Evolutionary conservation across 2,113 vertebrate species (phyloP).

Genomic region (Platysternon megacephalum): DNA sequence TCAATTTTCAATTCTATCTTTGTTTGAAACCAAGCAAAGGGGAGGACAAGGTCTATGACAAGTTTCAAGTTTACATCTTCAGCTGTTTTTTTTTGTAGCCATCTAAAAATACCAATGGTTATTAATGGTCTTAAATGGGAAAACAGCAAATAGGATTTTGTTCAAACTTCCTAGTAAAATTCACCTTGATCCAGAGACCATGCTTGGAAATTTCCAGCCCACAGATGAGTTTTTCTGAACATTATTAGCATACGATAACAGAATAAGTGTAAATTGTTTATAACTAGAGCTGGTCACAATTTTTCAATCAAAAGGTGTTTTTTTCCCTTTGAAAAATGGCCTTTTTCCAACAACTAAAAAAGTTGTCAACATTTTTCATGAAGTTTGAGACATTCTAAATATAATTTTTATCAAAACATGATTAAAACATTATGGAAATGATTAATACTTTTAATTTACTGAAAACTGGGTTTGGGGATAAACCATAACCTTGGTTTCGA

Average conservation of each 20-base stretch:
- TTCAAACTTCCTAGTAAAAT: neutral
- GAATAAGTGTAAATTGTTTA: neutral
- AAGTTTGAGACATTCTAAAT: neutral
- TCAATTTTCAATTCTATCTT: neutral
- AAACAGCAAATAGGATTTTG: neutral
- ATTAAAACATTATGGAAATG: neutral
- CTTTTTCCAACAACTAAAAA: neutral
- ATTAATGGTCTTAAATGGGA: neutral
- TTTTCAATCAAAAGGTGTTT: rapidly evolving
- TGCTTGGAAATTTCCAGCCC: neutral
- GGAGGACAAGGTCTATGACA: neutral
- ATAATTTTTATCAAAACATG: neutral
- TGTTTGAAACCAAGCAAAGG: neutral
- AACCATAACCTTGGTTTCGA: neutral
- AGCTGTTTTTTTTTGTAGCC: neutral
- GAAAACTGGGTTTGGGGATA: neutral
- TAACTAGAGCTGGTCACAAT: neutral
- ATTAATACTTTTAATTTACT: neutral
- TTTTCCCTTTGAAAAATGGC: neutral
- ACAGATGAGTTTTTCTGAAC: neutral
- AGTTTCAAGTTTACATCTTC: neutral
- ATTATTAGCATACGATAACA: neutral
- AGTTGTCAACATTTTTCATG: neutral
- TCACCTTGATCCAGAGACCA: neutral
- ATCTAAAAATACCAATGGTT: neutral